Conservation (phyloP, 1,140 invertebrate species). For the Druon quercuslanigerum region DNA sequence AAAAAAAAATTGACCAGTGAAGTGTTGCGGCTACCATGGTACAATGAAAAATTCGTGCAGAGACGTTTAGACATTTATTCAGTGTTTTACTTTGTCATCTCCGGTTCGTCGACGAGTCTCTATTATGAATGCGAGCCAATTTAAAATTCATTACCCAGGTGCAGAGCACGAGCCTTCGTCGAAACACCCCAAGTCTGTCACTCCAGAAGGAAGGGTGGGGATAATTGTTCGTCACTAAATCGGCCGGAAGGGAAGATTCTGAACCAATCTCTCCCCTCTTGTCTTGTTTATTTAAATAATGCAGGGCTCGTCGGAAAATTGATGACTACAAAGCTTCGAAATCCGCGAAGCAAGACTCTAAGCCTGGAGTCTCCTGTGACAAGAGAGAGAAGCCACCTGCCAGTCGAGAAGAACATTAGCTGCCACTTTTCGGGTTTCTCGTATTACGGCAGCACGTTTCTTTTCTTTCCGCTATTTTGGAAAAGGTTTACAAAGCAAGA, state of each 20-base stretch:
- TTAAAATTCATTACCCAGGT: slow-evolving; percentile 74
- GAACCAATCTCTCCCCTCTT: slow-evolving; percentile 65
- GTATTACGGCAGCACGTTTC: slow-evolving; percentile 12
- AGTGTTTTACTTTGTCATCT: slow-evolving; percentile 71
- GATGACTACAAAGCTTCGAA: slow-evolving; percentile 72
- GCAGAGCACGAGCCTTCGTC: slow-evolving; percentile 42
- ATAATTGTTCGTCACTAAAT: slow-evolving; percentile 73
- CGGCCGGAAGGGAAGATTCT: slow-evolving; percentile 40
- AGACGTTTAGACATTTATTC: slow-evolving; percentile 56
- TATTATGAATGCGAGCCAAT: slow-evolving; percentile 73
- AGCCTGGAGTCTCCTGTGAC: slow-evolving; percentile 50
- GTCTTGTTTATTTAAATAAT: slow-evolving; percentile 76
- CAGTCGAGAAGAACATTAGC: slow-evolving; percentile 46
- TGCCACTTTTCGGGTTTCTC: slow-evolving; percentile 46
- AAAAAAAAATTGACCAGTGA: no score
- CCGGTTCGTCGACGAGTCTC: slow-evolving; percentile 64
- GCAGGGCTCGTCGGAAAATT: slow-evolving; percentile 64
- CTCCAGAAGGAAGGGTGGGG: slow-evolving; percentile 50
- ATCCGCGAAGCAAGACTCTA: slow-evolving; percentile 59
- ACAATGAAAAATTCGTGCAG: slow-evolving; percentile 34
- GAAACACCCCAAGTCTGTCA: slow-evolving; percentile 42
- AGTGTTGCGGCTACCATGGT: background rate
- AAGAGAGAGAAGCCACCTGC: slow-evolving; percentile 67
- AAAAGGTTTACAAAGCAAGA: slow-evolving; percentile 11
- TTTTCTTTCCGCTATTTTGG: slow-evolving; percentile 24